Base-by-base conservation (phyloP, 2,888 invertebrate species). In the Ashinkailepas kermadecensis region DNA sequence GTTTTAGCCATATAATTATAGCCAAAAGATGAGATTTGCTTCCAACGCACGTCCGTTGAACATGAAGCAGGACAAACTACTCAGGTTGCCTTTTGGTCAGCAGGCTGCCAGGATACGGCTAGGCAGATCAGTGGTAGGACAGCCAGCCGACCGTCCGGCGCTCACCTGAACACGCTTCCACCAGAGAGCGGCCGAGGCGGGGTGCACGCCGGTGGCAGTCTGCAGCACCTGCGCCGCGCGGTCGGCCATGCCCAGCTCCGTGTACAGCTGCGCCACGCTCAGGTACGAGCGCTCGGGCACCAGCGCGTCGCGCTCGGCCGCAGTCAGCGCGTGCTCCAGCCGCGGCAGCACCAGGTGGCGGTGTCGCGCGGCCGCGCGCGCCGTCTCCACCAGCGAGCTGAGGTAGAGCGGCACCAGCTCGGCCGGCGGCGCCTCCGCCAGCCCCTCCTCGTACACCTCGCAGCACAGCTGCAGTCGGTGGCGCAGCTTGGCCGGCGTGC, bases 321-420 rank as follows among this genome's bases (percentile, higher is more conserved):
- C 58, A 3, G 10, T 12, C n/a, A 79, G 25, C 23, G 58, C 79
- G 58, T 23, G 13, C 25, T 79, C 23, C 79, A 79, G 79, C 9
- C 79, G 79, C 58, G 79, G 58, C 58, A 79, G 58, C 57, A 79
- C 59, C 59, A 59, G 57, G 23, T 59, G 79, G 11, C 79, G 57
- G 15, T 79, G 79, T 1, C 59, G 57, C n/a, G 15, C 58, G 15
- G 79, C 79, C 57, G 23, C 23, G 12, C 59, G n/a, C 79, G 58
- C 23, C 57, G 79, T 57, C 59, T 79, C 79, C 23, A 12, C 57
- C 23, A 79, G 58, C n/a, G 79, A 58, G 58, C 58, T 58, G 13
- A 79, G 25, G 58, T 79, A 79, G 58, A 79, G 58, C 13, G n/a
- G 15, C 15, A 12, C 58, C 58, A 79, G 7, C 58, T 79, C 59